phyloP scores from a whole-genome alignment of 2,113 vertebrate species.

The Caranx melampygus region DNA sequence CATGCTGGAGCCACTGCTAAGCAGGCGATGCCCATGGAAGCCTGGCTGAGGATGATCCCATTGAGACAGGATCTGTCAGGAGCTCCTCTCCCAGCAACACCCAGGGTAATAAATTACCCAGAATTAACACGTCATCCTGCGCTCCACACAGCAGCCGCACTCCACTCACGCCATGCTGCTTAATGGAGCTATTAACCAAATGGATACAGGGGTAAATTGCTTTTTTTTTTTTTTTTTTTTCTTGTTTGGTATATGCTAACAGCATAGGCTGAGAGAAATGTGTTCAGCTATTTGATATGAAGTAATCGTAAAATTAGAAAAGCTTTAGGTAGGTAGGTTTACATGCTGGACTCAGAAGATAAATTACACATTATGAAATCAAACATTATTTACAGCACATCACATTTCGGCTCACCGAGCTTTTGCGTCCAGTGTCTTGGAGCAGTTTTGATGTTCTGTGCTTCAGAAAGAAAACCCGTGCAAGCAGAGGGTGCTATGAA shows the following conservation, averaged over 20 bases:
- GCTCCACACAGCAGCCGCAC: conserved; percentile 63
- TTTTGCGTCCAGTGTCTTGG: not conserved
- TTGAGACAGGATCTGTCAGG: conserved; percentile 75
- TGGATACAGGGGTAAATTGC: conserved; percentile 66
- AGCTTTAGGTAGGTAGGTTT: not conserved
- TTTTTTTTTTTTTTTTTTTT: conserved; percentile 8
- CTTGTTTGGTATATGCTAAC: conserved; percentile 34
- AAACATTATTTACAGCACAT: not conserved
- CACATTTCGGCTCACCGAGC: not conserved
- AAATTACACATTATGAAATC: not conserved
- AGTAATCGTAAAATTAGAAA: not conserved
- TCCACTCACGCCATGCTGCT: conserved; percentile 68
- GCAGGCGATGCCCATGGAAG: conserved; percentile 65
- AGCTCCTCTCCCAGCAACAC: conserved; percentile 64
- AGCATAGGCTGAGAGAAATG: conserved; percentile 3
- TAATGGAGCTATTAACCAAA: conserved; percentile 85
- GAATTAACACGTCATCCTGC: conserved; percentile 82
- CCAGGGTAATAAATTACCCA: conserved; percentile 81
- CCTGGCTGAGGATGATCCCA: conserved; percentile 65
- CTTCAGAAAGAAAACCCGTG: conserved; percentile 39
- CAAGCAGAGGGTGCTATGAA: conserved; percentile 36
- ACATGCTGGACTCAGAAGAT: not conserved
- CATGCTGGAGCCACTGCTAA: conserved; percentile 61
- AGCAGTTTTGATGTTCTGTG: conserved; percentile 2
- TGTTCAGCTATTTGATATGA: conserved; percentile 1